phyloP scores from a whole-genome alignment of 2,888 invertebrate genomes.

The Syritta pipiens region DNA sequence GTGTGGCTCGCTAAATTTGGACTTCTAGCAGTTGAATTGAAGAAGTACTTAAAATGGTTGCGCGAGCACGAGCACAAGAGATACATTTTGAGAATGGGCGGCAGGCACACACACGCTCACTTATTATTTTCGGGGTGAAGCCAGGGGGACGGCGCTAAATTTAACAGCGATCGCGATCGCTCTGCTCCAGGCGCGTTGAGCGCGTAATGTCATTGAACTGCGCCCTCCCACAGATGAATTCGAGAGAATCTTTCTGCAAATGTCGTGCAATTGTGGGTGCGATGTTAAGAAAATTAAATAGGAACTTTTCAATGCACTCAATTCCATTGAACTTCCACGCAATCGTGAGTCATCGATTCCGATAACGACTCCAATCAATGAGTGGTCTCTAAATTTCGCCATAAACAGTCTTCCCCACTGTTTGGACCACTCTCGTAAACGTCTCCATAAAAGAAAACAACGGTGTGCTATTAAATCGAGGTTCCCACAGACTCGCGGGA shows the following conservation, averaged over 20 bases:
- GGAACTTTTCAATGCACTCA: too few species aligned
- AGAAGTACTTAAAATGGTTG: constrained; percentile 27
- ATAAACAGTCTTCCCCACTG: too few species aligned
- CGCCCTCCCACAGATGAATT: constrained; percentile 40
- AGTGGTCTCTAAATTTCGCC: too few species aligned
- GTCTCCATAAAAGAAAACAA: too few species aligned
- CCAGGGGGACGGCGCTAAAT: constrained; percentile 10
- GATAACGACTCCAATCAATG: too few species aligned
- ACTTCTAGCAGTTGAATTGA: constrained; percentile 15
- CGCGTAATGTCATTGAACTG: constrained; percentile 50
- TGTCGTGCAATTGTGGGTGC: background rate
- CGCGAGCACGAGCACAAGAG: background rate
- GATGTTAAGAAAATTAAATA: too few species aligned
- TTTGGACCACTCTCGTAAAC: too few species aligned
- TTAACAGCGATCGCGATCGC: constrained; percentile 3
- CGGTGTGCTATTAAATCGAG: too few species aligned
- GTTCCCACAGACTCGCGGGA: too few species aligned
- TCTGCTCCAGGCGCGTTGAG: constrained; percentile 31
- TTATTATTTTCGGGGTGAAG: constrained; percentile 19
- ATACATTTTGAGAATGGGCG: background rate
- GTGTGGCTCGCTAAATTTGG: constrained; percentile 54
- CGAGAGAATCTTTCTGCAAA: background rate
- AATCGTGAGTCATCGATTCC: too few species aligned
- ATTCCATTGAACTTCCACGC: too few species aligned
- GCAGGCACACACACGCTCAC: constrained; percentile 15